Conservation (phyloP, 2,797 vertebrate genomes). For the Pseudochaenichthys georgianus region DNA sequence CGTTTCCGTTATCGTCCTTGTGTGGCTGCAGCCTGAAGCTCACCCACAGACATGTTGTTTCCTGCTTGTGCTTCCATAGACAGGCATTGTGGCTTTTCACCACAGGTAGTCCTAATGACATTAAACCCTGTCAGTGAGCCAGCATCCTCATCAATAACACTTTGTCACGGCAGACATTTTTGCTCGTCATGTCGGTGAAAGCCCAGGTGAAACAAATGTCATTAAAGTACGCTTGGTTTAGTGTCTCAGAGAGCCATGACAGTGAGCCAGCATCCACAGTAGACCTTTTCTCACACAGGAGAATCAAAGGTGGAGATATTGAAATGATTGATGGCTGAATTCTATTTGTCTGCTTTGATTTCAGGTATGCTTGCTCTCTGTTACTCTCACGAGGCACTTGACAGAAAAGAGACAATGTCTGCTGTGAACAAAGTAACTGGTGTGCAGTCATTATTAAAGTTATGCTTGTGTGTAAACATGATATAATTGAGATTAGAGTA, state of each 20-base stretch:
- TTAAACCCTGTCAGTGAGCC: constrained; percentile 14
- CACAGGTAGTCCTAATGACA: constrained; percentile 3
- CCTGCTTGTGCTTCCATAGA: not conserved
- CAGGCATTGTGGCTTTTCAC: not conserved
- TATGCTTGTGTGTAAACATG: not conserved
- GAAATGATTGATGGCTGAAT: no score
- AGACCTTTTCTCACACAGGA: no score
- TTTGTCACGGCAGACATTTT: constrained; percentile 11
- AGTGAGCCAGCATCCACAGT: not conserved
- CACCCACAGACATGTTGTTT: not conserved
- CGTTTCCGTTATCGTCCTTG: no score
- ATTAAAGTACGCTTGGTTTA: not conserved
- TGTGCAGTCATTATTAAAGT: not conserved
- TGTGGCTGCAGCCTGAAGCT: not conserved
- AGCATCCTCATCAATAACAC: not conserved
- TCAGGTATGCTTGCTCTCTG: no score
- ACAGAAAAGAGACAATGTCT: not conserved
- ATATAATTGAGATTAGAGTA: not conserved
- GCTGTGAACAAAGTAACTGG: not conserved
- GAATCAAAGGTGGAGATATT: no score
- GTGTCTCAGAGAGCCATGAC: not conserved
- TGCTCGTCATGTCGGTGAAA: not conserved
- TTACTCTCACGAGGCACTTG: no score
- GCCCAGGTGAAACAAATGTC: constrained; percentile 11
- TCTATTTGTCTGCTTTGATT: no score